Conservation (phyloP, 2,113 vertebrate genomes). For the Pterocles orientalis region DNA sequence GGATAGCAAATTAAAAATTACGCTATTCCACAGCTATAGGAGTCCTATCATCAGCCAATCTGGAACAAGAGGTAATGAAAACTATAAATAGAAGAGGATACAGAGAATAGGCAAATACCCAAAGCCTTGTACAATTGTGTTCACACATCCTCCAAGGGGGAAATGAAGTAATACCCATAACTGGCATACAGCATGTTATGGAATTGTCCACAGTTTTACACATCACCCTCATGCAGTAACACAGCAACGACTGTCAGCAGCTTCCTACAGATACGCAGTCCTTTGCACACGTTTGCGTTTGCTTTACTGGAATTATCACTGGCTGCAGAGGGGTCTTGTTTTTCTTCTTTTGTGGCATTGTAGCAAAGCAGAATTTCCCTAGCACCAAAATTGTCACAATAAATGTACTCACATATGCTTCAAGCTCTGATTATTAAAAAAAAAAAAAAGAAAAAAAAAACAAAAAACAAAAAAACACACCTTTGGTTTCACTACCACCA, state of each 20-base stretch:
- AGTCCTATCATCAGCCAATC: not conserved
- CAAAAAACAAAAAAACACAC: no score
- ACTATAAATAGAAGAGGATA: not conserved
- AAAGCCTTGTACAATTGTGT: not conserved
- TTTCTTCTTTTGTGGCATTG: not conserved
- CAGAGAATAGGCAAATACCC: not conserved
- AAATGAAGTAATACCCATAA: slow-evolving; percentile 26
- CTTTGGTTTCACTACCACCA: not conserved
- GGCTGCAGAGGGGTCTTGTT: not conserved
- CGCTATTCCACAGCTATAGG: not conserved
- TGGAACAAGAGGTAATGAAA: not conserved
- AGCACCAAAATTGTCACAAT: not conserved
- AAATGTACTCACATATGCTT: not conserved
- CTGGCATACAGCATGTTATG: fast-evolving
- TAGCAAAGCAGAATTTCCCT: not conserved
- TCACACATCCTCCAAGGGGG: not conserved
- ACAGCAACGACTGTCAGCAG: not conserved
- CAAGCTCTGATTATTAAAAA: not conserved
- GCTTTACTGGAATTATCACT: not conserved
- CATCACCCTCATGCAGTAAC: not conserved
- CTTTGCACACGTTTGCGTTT: not conserved
- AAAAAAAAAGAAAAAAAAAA: no score
- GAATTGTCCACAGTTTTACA: slow-evolving; percentile 13
- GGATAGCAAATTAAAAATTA: not conserved
- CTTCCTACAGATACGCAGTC: not conserved